These are phyloP conservation scores for Glaucomys volans DNA, from an alignment of 2,113 vertebrate species.

Conservation along the genomic window DNA sequence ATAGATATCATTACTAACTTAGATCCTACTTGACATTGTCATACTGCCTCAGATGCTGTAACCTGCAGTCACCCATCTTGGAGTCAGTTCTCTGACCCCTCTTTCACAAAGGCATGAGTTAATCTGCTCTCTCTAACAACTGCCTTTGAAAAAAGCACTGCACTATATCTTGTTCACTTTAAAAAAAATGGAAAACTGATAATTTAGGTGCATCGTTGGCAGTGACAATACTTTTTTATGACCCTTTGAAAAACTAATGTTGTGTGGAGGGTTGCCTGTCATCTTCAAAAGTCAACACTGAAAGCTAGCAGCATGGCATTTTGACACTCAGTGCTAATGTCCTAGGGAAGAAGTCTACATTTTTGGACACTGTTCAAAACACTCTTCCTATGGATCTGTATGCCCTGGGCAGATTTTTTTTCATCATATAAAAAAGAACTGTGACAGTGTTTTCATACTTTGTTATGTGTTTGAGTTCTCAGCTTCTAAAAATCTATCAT, in stretches of 20 bases:
- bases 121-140: conserved; percentile 52
- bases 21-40: neutral
- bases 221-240: conserved; percentile 51
- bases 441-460: conserved; percentile 45
- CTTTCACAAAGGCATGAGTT: conserved; percentile 9
- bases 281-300: conserved; percentile 63
- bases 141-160: conserved; percentile 61
- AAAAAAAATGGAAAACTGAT: conserved; percentile 48
- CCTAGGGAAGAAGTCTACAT: conserved; percentile 14
- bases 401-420: conserved; percentile 12
- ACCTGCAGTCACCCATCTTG: neutral
- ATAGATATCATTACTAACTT: neutral
- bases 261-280: conserved; percentile 43
- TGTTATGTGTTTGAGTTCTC: conserved; percentile 57
- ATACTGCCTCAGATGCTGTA: neutral
- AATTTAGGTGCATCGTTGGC: conserved; percentile 51
- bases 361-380: conserved; percentile 49
- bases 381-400: conserved; percentile 40
- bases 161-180: neutral
- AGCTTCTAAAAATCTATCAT: conserved; percentile 50
- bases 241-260: conserved; percentile 54
- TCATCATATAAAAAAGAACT: conserved; percentile 45
- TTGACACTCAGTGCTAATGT: conserved; percentile 37
- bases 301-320: conserved; percentile 50
- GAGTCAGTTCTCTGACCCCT: neutral